phyloP scores from a whole-genome alignment of 1,140 invertebrate species.

The Tetramorium alpestre region DNA sequence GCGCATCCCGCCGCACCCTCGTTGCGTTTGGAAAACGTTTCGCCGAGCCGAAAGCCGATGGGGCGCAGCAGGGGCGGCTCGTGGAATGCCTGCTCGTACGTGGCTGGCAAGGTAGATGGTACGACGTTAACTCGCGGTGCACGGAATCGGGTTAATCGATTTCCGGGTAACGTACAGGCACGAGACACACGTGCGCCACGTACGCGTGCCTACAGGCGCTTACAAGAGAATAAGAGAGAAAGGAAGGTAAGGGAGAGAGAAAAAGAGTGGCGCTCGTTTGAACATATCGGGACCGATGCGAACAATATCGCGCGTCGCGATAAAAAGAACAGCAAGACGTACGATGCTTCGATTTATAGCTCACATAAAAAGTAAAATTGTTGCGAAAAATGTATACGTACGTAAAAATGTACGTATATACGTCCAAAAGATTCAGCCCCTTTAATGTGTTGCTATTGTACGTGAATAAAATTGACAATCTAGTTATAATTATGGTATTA shows the following conservation, averaged over 20 bases:
- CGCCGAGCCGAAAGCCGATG: not conserved
- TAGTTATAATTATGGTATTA: not conserved
- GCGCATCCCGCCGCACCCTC: not conserved
- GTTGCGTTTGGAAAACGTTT: conserved; percentile 13
- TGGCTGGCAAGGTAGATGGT: conserved; percentile 45
- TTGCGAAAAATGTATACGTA: not conserved
- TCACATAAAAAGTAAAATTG: not conserved
- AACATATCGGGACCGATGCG: conserved; percentile 32
- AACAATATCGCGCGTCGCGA: conserved; percentile 12
- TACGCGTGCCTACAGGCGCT: not conserved
- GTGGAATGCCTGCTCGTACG: conserved; percentile 44
- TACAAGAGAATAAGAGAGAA: not conserved
- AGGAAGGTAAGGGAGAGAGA: not conserved
- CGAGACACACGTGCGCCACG: conserved; percentile 10
- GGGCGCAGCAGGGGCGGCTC: not conserved
- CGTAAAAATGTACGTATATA: too few relatives aligned
- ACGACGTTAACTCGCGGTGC: conserved; percentile 45
- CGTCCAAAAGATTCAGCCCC: not conserved
- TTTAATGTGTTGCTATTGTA: not conserved
- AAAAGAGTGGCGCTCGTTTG: not conserved
- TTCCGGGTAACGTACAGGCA: conserved; percentile 46
- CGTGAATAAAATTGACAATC: not conserved
- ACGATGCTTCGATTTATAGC: conserved; percentile 2
- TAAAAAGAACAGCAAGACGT: not conserved
- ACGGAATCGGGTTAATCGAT: conserved; percentile 62